phyloP scores from a whole-genome alignment of 1,140 invertebrate species.

The Coptotermes formosanus region DNA sequence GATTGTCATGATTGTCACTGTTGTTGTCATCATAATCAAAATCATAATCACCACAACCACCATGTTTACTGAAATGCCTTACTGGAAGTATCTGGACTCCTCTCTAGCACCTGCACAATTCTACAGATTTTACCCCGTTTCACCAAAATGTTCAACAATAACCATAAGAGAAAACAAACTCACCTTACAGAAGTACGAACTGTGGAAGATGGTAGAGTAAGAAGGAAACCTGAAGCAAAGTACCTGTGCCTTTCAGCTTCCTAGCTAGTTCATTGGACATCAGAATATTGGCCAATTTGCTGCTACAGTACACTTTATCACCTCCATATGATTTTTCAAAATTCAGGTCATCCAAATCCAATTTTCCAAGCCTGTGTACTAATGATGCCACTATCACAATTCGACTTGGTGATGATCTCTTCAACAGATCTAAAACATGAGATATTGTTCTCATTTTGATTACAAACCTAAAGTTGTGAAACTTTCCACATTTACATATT shows the following conservation, averaged over 20 bases:
- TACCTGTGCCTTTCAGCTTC: constrained; percentile 40
- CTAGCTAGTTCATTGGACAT: constrained; percentile 46
- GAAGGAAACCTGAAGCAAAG: not conserved
- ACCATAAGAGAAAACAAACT: no score
- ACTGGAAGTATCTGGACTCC: not conserved
- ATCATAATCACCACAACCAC: not conserved
- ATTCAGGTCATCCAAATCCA: constrained; percentile 46
- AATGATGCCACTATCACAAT: constrained; percentile 47
- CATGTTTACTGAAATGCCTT: not conserved
- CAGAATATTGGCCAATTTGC: constrained; percentile 50
- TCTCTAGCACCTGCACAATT: no score
- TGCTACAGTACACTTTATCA: constrained; percentile 36
- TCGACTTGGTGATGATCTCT: constrained; percentile 38
- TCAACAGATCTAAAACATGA: constrained; percentile 20
- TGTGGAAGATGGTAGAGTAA: no score
- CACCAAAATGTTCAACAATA: no score
- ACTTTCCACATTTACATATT: no score
- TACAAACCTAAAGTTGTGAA: no score
- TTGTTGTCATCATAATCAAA: no score
- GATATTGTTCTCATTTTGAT: no score
- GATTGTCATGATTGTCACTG: no score
- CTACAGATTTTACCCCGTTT: no score
- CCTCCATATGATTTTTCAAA: constrained; percentile 36
- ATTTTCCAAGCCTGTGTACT: constrained; percentile 41
- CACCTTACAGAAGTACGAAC: no score